phyloP scores from a whole-genome alignment of 1,140 invertebrate genomes.

The Brachionus sp. region DNA sequence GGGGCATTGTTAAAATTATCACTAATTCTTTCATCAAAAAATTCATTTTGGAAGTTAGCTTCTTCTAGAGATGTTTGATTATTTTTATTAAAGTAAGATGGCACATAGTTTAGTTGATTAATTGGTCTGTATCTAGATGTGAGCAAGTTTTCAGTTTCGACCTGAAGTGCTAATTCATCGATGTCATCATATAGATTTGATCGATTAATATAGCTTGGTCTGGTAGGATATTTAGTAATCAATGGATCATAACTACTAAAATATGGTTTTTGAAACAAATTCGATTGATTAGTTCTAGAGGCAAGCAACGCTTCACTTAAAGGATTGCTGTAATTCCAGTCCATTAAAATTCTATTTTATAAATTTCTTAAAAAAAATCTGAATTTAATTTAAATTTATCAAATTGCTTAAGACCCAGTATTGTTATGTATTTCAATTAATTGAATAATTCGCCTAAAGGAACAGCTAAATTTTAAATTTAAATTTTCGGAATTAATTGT shows the following conservation, averaged over 20 bases:
- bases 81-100: conserved; percentile 5
- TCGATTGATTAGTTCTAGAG: not conserved
- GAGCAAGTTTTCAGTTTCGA: conserved; percentile 27
- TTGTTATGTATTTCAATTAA: not conserved
- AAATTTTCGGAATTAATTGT: not conserved
- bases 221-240: not conserved
- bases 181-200: conserved; percentile 7
- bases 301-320: conserved; percentile 30
- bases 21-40: not conserved
- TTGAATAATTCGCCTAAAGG: not conserved
- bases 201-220: not conserved
- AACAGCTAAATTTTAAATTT: not conserved
- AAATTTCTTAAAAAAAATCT: not conserved
- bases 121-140: conserved; percentile 23
- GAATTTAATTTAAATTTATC: not conserved
- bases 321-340: conserved; percentile 40
- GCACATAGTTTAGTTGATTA: conserved; percentile 30
- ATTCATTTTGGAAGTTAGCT: not conserved
- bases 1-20: not conserved
- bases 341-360: conserved; percentile 10
- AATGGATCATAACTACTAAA: conserved; percentile 38
- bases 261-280: conserved; percentile 8
- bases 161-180: conserved; percentile 1
- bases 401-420: not conserved
- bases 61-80: not conserved